Percentiles rank a stretch among this genome's conserved stretches.
Evolutionary conservation across 2,113 vertebrate genomes (phyloP).

Genomic region (Cyphomyrus plagiostoma): DNA sequence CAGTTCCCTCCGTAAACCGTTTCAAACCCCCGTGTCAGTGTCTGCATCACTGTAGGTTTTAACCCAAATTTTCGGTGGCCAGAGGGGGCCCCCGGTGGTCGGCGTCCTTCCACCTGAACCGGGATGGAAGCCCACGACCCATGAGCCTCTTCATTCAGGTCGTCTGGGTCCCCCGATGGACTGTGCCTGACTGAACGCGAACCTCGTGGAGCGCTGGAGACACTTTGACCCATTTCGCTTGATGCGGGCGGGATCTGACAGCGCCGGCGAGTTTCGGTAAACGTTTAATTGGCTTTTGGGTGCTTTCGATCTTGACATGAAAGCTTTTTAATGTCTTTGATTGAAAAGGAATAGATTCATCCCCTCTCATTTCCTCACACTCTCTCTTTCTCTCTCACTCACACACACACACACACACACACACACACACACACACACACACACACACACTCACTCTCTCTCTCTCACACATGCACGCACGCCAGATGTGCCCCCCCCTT

Average conservation of each 20-base stretch:
- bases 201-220: not conserved
- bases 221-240: not conserved
- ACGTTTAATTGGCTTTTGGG: conserved; percentile 10
- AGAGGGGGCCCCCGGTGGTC: not conserved
- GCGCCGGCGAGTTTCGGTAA: not conserved
- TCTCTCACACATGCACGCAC: not conserved
- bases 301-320: not conserved
- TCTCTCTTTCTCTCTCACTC: not conserved
- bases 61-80: not conserved
- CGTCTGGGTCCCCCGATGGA: too few species aligned
- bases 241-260: not conserved
- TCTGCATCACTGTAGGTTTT: not conserved
- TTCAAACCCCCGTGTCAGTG: not conserved
- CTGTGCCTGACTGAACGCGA: not conserved
- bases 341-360: not conserved
- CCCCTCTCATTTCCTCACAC: not conserved
- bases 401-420: not conserved
- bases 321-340: not conserved
- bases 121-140: not conserved
- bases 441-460: not conserved
- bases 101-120: not conserved
- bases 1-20: not conserved
- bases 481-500: not conserved
- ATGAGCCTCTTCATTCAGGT: not conserved
- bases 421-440: not conserved